A percentile compares a stretch with the other conserved stretches of the same genome.
Evolutionary conservation across 2,888 invertebrate genomes (phyloP).

Genomic region (Argyresthia albistria): DNA sequence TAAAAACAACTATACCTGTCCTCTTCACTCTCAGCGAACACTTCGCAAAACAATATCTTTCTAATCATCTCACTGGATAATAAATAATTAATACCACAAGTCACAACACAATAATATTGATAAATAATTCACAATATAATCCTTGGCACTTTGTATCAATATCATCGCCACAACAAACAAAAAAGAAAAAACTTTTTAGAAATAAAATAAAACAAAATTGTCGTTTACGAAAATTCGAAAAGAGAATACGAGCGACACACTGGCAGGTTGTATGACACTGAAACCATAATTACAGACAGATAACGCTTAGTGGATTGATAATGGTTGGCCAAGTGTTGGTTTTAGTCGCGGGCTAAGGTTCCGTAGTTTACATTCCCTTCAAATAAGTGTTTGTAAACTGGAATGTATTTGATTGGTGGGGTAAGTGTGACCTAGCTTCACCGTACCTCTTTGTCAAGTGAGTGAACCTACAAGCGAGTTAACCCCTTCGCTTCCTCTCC

Average conservation of each 20-base stretch:
- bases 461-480: too few relatives aligned
- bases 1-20: constrained; percentile 8
- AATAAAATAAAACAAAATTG: constrained; percentile 7
- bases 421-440: too few relatives aligned
- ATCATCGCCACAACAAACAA: background rate
- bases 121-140: background rate
- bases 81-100: constrained; percentile 5
- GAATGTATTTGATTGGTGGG: too few relatives aligned
- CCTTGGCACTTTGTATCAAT: background rate
- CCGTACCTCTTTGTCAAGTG: too few relatives aligned
- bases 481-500: too few relatives aligned
- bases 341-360: too few relatives aligned
- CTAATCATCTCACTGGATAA: constrained; percentile 22
- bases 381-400: too few relatives aligned
- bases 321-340: too few relatives aligned
- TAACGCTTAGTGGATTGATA: constrained; percentile 18
- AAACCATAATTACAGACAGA: constrained; percentile 48
- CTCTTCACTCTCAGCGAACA: constrained; percentile 21
- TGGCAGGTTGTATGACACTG: constrained; percentile 25
- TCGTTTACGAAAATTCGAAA: constrained; percentile 6
- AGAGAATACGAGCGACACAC: constrained; percentile 18
- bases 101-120: background rate
- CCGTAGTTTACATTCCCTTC: too few relatives aligned
- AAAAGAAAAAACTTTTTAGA: background rate
- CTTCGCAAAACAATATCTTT: constrained; percentile 38